Evolutionary conservation across 2,797 vertebrate species (phyloP).

Genomic region (Anolis apletophallus): DNA sequence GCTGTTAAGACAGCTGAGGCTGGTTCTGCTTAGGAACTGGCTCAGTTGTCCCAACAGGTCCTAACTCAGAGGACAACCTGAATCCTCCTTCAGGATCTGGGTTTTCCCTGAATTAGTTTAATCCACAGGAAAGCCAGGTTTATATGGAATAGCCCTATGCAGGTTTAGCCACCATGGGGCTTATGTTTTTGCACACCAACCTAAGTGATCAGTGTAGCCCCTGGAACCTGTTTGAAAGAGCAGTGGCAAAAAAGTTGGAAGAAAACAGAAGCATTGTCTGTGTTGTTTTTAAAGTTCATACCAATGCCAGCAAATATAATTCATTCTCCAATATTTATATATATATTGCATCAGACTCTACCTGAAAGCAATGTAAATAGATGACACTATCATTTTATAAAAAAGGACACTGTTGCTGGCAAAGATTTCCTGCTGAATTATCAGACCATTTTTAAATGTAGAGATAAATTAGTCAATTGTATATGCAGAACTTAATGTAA

Average conservation of each 20-base stretch:
- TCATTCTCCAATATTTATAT: not conserved
- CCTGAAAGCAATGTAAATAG: not conserved
- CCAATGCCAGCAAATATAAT: not conserved
- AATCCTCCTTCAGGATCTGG: too few relatives aligned
- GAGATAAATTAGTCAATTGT: constrained; percentile 1
- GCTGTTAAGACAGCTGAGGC: too few relatives aligned
- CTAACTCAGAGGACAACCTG: too few relatives aligned
- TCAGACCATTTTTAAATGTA: not conserved
- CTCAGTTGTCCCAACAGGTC: too few relatives aligned
- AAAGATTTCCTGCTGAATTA: not conserved
- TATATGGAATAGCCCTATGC: too few relatives aligned
- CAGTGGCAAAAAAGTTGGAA: not conserved
- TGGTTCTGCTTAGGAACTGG: too few relatives aligned
- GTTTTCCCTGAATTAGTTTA: too few relatives aligned
- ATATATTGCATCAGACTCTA: not conserved
- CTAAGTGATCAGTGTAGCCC: too few relatives aligned
- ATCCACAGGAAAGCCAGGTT: too few relatives aligned
- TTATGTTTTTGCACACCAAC: too few relatives aligned
- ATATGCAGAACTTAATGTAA: not conserved
- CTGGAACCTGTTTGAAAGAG: too few relatives aligned
- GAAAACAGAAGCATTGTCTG: not conserved
- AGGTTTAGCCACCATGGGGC: too few relatives aligned
- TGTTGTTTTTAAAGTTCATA: not conserved
- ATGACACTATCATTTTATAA: not conserved
- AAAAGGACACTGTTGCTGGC: not conserved